These are phyloP conservation scores for Ecliptopera silaceata DNA, from an alignment of 2,888 invertebrate species.

Conservation along the genomic window DNA sequence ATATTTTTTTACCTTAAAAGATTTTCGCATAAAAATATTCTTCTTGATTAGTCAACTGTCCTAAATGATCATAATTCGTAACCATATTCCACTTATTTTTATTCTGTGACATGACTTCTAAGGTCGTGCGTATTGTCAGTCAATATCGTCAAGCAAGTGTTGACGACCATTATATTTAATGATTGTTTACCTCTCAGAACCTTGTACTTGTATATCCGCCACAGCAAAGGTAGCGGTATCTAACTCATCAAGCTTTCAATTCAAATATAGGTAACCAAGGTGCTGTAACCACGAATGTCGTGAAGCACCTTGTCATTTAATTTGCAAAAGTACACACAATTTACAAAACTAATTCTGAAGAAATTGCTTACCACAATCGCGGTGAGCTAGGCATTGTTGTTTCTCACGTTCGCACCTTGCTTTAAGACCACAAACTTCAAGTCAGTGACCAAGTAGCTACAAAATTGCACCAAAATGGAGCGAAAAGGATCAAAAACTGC, in stretches of 20 bases:
- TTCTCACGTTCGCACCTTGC: conserved; percentile 26
- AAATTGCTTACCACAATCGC: conserved; percentile 40
- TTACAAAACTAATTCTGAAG: conserved; percentile 39
- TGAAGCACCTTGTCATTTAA: conserved; percentile 39
- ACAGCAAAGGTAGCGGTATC: background rate
- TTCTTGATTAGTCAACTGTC: background rate
- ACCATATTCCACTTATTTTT: too few species aligned
- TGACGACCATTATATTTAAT: too few species aligned
- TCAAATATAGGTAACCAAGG: conserved; percentile 6
- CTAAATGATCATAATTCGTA: too few species aligned
- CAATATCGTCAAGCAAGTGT: too few species aligned
- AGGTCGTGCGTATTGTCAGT: too few species aligned
- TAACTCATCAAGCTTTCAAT: conserved; percentile 2
- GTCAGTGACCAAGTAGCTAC: background rate
- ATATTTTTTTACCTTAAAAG: too few species aligned
- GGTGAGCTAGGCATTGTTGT: conserved; percentile 23
- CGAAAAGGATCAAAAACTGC: too few species aligned
- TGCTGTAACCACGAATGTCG: conserved; percentile 34
- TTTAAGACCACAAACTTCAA: background rate
- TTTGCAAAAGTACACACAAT: conserved; percentile 37
- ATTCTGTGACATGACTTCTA: too few species aligned
- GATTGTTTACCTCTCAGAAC: background rate
- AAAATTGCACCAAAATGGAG: too few species aligned
- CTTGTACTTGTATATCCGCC: background rate
- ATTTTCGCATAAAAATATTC: too few species aligned